Evolutionary conservation across 2,113 vertebrate genomes (phyloP), one percentile per base, ranked within the genome.

Genomic region (Sceloporus undulatus): DNA sequence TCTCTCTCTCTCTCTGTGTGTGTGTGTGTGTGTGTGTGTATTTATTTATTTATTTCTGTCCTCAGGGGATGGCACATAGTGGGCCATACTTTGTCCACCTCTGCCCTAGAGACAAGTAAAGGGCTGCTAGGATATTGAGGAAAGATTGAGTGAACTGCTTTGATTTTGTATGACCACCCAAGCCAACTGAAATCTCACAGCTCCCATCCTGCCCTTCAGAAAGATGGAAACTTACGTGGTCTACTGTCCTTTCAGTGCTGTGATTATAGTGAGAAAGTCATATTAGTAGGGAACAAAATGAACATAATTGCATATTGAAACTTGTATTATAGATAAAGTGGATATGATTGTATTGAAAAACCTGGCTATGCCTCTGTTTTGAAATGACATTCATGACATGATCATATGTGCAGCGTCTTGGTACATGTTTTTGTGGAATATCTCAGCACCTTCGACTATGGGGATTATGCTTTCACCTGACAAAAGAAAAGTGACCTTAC

Each of bases 211-310:
- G n/a, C 25, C 70, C n/a, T n/a, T n/a, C 70, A 73, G 29, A 73
- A 34, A 4, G 2, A 29, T 73, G 70, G 29, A 13, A 11, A 73
- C 34, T 34, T n/a, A 73, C 29, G 1, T 73, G 29, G 29, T n/a
- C 29, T 73, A 73, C 5, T 66, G 62, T 90, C 89, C 54, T 42
- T 82, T 48, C 23, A 84, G 74, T 86, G 73, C 38, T 13, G 34
- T 82, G 59, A 0, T 81, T 85, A 74, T 75, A n/a, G 66, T 18
- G 70, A 83, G 56, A 77, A 91, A 40, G 74, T 23, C 16, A 9
- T 76, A 10, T 76, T n/a, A 73, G 40, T 19, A 76, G 74, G 4
- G 19, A 75, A 40, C 2, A 19, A 2, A 16, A 75, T 73, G n/a
- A 14, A 29, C 16, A 40, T 4, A 75, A 1, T 42, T 76, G 38